Evolutionary conservation across 2,113 vertebrate genomes (phyloP), one percentile per base, ranked within the genome.

Genomic region (Semicossyphus pulcher): DNA sequence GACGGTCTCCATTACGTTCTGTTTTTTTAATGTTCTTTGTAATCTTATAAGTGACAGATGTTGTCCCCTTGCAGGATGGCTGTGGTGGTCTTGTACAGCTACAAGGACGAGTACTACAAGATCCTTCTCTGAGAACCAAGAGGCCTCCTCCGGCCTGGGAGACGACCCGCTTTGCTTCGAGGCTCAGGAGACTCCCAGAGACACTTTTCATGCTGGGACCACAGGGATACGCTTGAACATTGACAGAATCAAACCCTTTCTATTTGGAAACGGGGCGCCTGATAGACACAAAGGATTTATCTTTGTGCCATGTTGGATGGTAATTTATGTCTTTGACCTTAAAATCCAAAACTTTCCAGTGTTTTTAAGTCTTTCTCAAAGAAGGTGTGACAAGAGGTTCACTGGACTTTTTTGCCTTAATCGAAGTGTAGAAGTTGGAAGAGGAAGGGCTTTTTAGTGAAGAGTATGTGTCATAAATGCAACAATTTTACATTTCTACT

Each of bases 61-160:
- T 68, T 79, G 1, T 85, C 16, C 32, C 73, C 44, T 93, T 87
- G 18, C 93, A 99, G 98, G 88, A 93, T 97, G 76, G 93, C 95
- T 7, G 91, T 96, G 21, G 93, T 99, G 36, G 92, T 99, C 72
- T 92, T 99, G 47, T 99, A 99, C 89, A 98, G 96, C 91, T 98
- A 97, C 89, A 94, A 91, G 89, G 96, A 98, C 0, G 98, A 99
- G 81, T 97, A 96, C 86, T 97, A 96, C 91, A 97, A 97, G 92
- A 93, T 97, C 87, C 93, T 99, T 23, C 93, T 99, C 63, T 99
- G 94, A 93, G 59, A 69, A 52, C 47, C 52, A 32, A 48, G 45
- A 25, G 18, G 15, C 9, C 32, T 49, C 15, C 42, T 16, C 21
- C 12, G 9, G 12, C 52, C 49, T n/a, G 45, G 53, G 52, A 51